These are phyloP conservation scores for Glaucomys volans DNA, from an alignment of 2,113 vertebrate genomes.

Conservation along the genomic window DNA sequence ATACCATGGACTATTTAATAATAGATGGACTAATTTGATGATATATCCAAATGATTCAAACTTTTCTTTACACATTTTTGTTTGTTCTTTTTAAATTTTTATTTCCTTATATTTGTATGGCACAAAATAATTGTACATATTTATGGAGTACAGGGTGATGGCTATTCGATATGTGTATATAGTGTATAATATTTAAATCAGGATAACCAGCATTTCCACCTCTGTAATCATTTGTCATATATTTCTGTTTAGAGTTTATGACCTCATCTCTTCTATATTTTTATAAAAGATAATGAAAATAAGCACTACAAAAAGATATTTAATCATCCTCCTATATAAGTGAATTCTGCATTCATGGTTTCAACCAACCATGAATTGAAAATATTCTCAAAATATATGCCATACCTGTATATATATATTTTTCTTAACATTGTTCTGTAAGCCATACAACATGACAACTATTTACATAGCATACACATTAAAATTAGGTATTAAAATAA, in stretches of 20 bases:
- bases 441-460: no score
- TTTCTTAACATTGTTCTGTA: background rate
- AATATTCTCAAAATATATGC: background rate
- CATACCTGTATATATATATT: background rate
- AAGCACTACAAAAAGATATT: background rate
- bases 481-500: background rate
- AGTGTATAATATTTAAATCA: background rate
- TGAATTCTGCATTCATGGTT: background rate
- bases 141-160: background rate
- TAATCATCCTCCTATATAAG: background rate
- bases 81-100: background rate
- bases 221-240: background rate
- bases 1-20: background rate
- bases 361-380: background rate
- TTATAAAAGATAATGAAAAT: background rate
- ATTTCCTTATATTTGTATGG: background rate
- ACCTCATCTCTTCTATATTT: background rate
- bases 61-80: background rate
- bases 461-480: background rate
- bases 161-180: background rate
- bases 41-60: background rate
- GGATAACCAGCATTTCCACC: background rate
- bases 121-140: background rate
- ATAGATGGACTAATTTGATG: background rate
- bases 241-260: background rate